Evolutionary conservation across 2,797 vertebrate genomes (phyloP).

Genomic region (Catharus ustulatus): DNA sequence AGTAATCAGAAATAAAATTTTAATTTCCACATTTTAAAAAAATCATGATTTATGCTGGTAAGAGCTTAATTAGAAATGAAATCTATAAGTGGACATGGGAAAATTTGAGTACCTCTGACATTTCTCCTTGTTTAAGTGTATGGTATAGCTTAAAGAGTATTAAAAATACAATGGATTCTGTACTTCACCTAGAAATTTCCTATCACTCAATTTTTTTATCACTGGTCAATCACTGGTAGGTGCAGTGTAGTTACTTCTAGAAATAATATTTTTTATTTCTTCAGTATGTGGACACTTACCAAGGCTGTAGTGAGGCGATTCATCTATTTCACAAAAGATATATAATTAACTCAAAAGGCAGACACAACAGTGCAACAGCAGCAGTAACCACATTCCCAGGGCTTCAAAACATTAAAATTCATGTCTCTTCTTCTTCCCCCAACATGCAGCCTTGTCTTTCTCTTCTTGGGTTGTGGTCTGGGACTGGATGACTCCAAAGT

Average conservation of each 20-base stretch:
- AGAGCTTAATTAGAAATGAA: slow-evolving; percentile 3
- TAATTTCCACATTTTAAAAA: not conserved
- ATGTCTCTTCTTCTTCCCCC: not conserved
- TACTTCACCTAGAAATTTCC: not conserved
- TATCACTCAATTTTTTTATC: not conserved
- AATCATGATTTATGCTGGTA: not conserved
- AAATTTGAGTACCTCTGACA: slow-evolving; percentile 8
- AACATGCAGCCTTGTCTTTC: not conserved
- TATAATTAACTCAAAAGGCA: not conserved
- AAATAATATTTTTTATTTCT: not conserved
- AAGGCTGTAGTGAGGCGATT: not conserved
- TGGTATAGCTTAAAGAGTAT: not conserved
- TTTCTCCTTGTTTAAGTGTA: not conserved
- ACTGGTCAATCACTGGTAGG: not conserved
- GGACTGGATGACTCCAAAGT: not conserved
- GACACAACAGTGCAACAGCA: not conserved
- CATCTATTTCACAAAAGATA: not conserved
- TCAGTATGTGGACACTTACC: not conserved
- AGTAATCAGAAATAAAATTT: slow-evolving; percentile 23
- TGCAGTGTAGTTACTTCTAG: not conserved
- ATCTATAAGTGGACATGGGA: not conserved
- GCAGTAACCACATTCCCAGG: not conserved
- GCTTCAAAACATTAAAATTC: not conserved
- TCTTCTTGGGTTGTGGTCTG: not conserved
- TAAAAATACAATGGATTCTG: not conserved